Evolutionary conservation across 2,797 vertebrate species (phyloP).

Genomic region (Trichosurus vulpecula): DNA sequence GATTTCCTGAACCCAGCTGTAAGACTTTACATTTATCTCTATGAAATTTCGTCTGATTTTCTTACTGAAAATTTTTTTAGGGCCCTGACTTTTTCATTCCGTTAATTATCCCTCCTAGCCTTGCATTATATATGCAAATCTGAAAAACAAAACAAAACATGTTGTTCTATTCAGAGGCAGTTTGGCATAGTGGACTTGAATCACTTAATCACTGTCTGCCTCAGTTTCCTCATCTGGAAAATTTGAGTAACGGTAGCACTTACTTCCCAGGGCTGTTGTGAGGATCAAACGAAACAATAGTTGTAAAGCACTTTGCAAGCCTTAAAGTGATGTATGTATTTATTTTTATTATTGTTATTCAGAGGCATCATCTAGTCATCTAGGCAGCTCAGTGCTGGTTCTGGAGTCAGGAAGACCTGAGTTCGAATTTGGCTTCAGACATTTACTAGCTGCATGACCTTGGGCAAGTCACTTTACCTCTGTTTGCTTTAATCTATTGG

Average conservation of each 20-base stretch:
- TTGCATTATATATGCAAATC: neutral
- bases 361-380: neutral
- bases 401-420: neutral
- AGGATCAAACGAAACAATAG: neutral
- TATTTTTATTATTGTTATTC: neutral
- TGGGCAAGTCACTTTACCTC: neutral
- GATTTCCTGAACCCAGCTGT: neutral
- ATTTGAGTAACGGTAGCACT: neutral
- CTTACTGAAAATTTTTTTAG: neutral
- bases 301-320: neutral
- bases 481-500: neutral
- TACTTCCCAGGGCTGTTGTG: neutral
- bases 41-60: neutral
- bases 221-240: neutral
- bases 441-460: neutral
- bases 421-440: neutral
- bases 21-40: neutral
- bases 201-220: neutral
- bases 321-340: neutral
- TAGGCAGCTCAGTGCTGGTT: neutral
- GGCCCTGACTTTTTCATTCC: neutral
- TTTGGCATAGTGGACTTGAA: neutral
- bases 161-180: neutral
- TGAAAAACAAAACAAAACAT: neutral
- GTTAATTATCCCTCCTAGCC: neutral